Conservation (phyloP, 2,888 invertebrate genomes). For the Podabrus alpinus region DNA sequence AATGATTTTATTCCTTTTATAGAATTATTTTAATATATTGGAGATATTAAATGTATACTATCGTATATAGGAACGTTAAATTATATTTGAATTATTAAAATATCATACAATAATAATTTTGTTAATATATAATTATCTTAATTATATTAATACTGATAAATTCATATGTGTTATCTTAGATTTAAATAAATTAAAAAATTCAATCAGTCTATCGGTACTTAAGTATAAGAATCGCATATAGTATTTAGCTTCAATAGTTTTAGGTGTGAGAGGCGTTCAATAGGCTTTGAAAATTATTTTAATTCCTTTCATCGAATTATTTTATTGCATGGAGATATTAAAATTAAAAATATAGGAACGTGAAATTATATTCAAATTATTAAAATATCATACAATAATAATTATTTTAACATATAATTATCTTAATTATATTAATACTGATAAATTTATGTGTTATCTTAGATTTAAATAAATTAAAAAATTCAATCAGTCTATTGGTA, state of each 20-base stretch:
- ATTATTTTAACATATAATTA: neutral
- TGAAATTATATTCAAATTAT: neutral
- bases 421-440: neutral
- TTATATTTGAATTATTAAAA: neutral
- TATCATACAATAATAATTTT: neutral
- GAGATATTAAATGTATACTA: neutral
- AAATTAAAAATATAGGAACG: neutral
- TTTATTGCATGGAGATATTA: neutral
- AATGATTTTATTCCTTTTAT: too few species aligned
- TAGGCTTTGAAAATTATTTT: too few species aligned
- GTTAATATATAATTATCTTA: neutral
- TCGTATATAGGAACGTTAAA: neutral
- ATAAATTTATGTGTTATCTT: slow-evolving; percentile 1
- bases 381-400: neutral
- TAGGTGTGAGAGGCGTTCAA: too few species aligned
- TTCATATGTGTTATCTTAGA: neutral
- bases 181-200: neutral
- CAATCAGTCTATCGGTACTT: neutral
- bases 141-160: slow-evolving; percentile 1
- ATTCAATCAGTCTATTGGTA: neutral
- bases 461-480: neutral
- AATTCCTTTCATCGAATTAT: too few species aligned
- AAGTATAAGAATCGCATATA: too few species aligned
- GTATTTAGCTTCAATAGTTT: too few species aligned
- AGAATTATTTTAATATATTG: too few species aligned